A percentile compares a stretch with the other conserved stretches of the same genome.
Conservation (phyloP, 2,797 vertebrate species). For the Acomys russatus region DNA sequence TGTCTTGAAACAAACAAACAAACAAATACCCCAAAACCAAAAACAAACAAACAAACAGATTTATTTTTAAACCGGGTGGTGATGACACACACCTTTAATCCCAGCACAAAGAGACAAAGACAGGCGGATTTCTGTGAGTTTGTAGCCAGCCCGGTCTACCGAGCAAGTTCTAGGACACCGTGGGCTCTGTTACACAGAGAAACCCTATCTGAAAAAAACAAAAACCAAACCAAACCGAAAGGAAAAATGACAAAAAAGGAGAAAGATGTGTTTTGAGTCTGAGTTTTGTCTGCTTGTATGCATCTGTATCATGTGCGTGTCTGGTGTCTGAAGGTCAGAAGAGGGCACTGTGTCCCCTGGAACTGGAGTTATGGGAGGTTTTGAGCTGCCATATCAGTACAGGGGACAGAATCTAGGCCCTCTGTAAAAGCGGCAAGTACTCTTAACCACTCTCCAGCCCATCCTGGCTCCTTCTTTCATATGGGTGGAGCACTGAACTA, state of each 20-base stretch:
- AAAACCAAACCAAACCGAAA: not conserved
- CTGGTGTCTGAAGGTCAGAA: not conserved
- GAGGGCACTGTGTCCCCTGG: not conserved
- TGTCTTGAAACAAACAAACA: not conserved
- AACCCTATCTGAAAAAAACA: too few species aligned
- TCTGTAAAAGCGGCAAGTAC: not conserved
- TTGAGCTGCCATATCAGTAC: too few species aligned
- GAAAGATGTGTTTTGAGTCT: not conserved
- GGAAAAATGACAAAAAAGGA: too few species aligned
- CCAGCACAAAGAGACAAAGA: too few species aligned
- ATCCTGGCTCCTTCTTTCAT: not conserved
- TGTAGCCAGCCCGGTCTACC: too few species aligned
- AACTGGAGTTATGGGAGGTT: not conserved
- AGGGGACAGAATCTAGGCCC: not conserved
- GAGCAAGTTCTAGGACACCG: too few species aligned
- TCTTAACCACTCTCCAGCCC: not conserved
- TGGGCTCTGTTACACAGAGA: too few species aligned
- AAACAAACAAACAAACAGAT: too few species aligned
- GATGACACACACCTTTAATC: too few species aligned
- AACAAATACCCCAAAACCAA: not conserved
- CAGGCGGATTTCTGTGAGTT: too few species aligned
- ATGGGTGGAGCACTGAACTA: not conserved
- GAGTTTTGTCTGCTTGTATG: not conserved
- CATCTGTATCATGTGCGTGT: not conserved
- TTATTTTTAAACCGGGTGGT: not conserved